A percentile compares a stretch with the other conserved stretches of the same genome.
Conservation (phyloP, 2,113 vertebrate genomes). For the Lonchura striata region DNA sequence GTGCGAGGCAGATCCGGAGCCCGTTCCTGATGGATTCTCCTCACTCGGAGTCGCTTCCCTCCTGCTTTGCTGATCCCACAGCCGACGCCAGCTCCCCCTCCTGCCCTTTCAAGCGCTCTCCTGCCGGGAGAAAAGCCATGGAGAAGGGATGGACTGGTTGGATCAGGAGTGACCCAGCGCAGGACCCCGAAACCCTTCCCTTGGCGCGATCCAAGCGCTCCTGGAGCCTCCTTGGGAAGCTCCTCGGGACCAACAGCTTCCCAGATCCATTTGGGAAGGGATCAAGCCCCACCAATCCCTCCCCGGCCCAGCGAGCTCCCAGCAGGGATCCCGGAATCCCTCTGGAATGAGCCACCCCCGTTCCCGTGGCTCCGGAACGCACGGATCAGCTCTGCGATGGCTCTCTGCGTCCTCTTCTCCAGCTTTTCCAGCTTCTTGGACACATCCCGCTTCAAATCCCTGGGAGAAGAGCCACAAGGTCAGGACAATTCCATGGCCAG, state of each 20-base stretch:
- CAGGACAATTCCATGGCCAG: neutral
- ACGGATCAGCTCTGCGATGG: slow-evolving; percentile 94
- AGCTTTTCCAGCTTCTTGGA: slow-evolving; percentile 96
- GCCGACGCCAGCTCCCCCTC: slow-evolving; percentile 84
- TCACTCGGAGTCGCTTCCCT: slow-evolving; percentile 88
- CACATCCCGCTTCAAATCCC: slow-evolving; percentile 95
- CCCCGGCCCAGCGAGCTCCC: fast-evolving
- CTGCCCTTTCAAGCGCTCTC: slow-evolving; percentile 87
- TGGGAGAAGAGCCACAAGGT: neutral
- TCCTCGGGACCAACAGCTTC: neutral
- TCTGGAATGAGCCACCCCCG: neutral
- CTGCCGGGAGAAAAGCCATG: slow-evolving; percentile 56
- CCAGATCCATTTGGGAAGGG: neutral
- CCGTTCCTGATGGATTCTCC: neutral
- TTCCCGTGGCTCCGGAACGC: neutral
- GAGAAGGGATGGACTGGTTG: fast-evolving
- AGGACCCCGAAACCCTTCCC: neutral
- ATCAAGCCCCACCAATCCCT: neutral
- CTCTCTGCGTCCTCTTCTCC: slow-evolving; percentile 92
- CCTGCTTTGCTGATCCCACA: slow-evolving; percentile 73
- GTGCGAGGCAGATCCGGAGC: fast-evolving
- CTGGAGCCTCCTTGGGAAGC: fast-evolving
- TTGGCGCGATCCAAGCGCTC: fast-evolving
- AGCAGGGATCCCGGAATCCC: fast-evolving
- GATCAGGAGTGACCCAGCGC: fast-evolving